Evolutionary conservation across 2,888 invertebrate genomes (phyloP).

Genomic region (Cyaniris semiargus): DNA sequence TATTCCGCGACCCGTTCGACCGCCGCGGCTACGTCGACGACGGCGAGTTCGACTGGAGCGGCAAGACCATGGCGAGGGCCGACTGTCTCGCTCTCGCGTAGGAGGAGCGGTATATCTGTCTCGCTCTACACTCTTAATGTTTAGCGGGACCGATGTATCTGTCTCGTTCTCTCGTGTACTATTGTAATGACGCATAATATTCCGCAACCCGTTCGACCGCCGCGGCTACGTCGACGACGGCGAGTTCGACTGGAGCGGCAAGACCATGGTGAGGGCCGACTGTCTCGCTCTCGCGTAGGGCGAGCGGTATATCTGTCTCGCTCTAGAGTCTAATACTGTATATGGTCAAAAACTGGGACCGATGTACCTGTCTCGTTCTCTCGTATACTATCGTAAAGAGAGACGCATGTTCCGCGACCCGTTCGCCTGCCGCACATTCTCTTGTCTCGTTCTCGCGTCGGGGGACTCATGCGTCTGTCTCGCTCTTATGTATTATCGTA

Average conservation of each 20-base stretch:
- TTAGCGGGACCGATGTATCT: constrained; percentile 45
- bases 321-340: too few species aligned
- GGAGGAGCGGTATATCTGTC: neutral
- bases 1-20: constrained; percentile 96
- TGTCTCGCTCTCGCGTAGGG: neutral
- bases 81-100: constrained; percentile 6
- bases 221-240: constrained; percentile 94
- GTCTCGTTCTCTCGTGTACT: neutral
- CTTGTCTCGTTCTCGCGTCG: neutral
- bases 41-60: constrained; percentile 97
- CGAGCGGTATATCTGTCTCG: neutral
- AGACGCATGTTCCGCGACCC: constrained; percentile 95
- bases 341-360: too few species aligned
- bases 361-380: neutral
- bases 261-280: constrained; percentile 80
- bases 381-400: neutral
- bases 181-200: constrained; percentile 87
- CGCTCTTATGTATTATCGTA: neutral
- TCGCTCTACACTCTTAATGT: too few species aligned
- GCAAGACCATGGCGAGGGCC: constrained; percentile 84
- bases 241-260: constrained; percentile 98
- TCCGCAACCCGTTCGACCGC: constrained; percentile 94
- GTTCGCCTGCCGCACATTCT: constrained; percentile 91
- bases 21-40: constrained; percentile 93
- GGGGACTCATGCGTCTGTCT: neutral